Percentiles rank a stretch among this genome's conserved stretches.
phyloP scores from a whole-genome alignment of 2,797 vertebrate genomes.

The Schizopygopsis pylzovi region DNA sequence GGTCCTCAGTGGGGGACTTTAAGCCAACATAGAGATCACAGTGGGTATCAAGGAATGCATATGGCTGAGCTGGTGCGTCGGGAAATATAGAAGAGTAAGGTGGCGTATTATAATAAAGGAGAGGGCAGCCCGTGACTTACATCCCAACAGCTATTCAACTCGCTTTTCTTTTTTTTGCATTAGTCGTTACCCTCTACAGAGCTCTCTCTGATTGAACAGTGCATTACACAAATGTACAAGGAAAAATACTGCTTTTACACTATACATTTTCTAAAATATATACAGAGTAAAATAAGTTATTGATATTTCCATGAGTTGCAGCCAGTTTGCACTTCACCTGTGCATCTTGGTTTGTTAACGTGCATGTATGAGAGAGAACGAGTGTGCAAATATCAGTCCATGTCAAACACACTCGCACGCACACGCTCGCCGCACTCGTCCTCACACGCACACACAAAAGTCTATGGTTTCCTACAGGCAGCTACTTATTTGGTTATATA shows the following conservation, averaged over 20 bases:
- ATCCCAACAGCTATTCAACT: slow-evolving; percentile 61
- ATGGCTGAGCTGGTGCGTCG: slow-evolving; percentile 72
- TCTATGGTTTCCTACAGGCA: slow-evolving; percentile 95
- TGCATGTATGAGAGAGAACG: slow-evolving; percentile 73
- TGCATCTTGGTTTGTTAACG: slow-evolving; percentile 76
- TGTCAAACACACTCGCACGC: slow-evolving; percentile 39
- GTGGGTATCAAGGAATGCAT: slow-evolving; percentile 90
- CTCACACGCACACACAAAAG: slow-evolving; percentile 47
- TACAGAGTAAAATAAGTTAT: slow-evolving; percentile 99
- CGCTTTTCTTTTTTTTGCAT: slow-evolving; percentile 70
- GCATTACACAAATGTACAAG: slow-evolving; percentile 96
- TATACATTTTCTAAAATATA: slow-evolving; percentile 99
- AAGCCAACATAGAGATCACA: slow-evolving; percentile 86
- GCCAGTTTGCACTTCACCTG: slow-evolving; percentile 84
- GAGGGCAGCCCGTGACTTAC: slow-evolving; percentile 68
- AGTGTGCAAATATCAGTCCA: slow-evolving; percentile 77
- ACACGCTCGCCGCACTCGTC: slow-evolving; percentile 16
- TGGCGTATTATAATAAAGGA: slow-evolving; percentile 62
- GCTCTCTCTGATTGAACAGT: slow-evolving; percentile 85
- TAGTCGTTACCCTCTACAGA: slow-evolving; percentile 83
- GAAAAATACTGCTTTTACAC: slow-evolving; percentile 95
- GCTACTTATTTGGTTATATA: slow-evolving; percentile 98
- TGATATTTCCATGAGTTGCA: slow-evolving; percentile 85
- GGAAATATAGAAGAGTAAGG: slow-evolving; percentile 65
- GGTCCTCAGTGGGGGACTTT: slow-evolving; percentile 73